phyloP scores from a whole-genome alignment of 2,113 vertebrate species.

The Pelvicachromis taeniatus region DNA sequence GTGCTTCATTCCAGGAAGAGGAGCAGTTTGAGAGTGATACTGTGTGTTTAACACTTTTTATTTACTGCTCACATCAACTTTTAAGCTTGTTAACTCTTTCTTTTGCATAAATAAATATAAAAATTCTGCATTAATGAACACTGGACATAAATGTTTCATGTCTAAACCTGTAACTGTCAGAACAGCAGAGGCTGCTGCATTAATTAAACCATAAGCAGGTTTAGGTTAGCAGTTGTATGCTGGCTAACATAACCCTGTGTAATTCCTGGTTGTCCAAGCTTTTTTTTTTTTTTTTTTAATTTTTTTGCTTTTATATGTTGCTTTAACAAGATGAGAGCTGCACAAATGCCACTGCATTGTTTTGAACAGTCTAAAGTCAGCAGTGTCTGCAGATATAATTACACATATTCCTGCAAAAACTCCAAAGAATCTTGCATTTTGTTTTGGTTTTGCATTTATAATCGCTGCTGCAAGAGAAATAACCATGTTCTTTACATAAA shows the following conservation, averaged over 20 bases:
- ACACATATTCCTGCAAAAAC: background rate
- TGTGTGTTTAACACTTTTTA: no score
- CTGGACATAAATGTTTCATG: no score
- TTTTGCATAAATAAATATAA: no score
- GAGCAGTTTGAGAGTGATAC: no score
- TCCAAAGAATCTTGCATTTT: background rate
- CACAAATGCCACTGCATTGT: background rate
- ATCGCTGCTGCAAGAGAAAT: accelerated
- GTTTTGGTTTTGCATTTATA: background rate
- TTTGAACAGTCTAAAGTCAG: background rate
- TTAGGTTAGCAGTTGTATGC: accelerated
- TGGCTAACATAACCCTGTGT: background rate
- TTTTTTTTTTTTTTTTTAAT: background rate
- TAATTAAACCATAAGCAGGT: accelerated
- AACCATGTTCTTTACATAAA: background rate
- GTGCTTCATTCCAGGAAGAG: no score
- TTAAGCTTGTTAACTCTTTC: no score
- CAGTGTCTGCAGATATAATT: background rate
- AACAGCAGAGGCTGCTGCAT: accelerated
- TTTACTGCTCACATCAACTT: no score
- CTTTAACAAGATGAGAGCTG: accelerated
- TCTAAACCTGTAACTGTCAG: no score
- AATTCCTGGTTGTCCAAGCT: background rate
- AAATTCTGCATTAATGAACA: no score
- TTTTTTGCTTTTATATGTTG: background rate